Evolutionary conservation across 2,888 invertebrate species (phyloP).

Genomic region (Rugalucina vietnamica): DNA sequence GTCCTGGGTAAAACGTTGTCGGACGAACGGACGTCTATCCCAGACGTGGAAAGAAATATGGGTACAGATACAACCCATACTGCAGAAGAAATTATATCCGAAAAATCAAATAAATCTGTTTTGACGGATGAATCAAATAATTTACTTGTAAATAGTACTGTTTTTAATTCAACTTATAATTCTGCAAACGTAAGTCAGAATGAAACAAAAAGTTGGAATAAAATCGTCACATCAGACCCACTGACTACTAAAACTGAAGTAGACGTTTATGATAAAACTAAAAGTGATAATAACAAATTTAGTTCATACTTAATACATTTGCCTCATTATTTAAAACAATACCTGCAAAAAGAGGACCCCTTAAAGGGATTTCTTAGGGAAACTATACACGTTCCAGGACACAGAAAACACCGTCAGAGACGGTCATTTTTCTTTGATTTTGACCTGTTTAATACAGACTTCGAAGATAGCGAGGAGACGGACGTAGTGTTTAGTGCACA

Average conservation of each 20-base stretch:
- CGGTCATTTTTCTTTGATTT: slow-evolving; percentile 50
- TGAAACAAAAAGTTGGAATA: too few relatives aligned
- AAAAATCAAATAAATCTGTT: not conserved
- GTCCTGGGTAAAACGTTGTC: not conserved
- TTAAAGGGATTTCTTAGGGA: slow-evolving; percentile 7
- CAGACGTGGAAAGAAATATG: not conserved
- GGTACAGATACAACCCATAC: not conserved
- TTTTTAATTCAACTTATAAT: too few relatives aligned
- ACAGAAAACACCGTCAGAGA: slow-evolving; percentile 42
- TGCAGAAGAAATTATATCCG: not conserved
- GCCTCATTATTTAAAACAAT: not conserved
- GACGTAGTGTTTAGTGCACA: slow-evolving; percentile 70
- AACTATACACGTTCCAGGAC: slow-evolving; percentile 26
- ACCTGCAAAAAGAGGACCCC: not conserved
- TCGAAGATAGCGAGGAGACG: slow-evolving; percentile 33
- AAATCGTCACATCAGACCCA: too few relatives aligned
- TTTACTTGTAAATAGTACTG: too few relatives aligned
- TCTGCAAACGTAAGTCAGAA: too few relatives aligned
- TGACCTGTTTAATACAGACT: slow-evolving; percentile 40
- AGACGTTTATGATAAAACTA: not conserved
- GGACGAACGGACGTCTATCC: not conserved
- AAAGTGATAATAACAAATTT: not conserved
- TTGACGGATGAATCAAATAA: too few relatives aligned
- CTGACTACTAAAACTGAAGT: too few relatives aligned
- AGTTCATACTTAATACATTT: slow-evolving; percentile 10